phyloP scores from a whole-genome alignment of 2,113 vertebrate genomes.

The Columbina picui region DNA sequence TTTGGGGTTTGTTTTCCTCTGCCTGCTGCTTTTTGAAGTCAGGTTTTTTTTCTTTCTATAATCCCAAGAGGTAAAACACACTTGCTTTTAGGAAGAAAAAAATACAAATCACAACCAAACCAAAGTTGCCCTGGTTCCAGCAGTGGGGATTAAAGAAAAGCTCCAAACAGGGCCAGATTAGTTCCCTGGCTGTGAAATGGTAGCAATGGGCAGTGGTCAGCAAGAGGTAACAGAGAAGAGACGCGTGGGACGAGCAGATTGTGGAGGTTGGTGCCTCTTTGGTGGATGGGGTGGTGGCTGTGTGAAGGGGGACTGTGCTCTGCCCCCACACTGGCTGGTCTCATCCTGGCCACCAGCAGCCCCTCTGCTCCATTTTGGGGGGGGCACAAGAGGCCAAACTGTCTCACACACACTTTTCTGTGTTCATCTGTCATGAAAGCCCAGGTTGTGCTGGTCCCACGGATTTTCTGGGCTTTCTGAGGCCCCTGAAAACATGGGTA shows the following conservation, averaged over 20 bases:
- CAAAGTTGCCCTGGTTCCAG: neutral
- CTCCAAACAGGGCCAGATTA: neutral
- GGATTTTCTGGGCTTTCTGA: neutral
- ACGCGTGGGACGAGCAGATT: neutral
- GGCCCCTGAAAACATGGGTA: neutral
- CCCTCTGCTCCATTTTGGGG: neutral
- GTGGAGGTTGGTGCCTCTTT: neutral
- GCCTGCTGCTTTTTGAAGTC: neutral
- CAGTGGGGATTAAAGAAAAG: neutral
- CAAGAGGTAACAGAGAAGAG: neutral
- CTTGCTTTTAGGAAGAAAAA: neutral
- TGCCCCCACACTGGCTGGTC: fast-evolving
- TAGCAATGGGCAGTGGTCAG: neutral
- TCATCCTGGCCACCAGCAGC: neutral
- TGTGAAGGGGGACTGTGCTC: neutral
- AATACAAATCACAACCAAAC: neutral
- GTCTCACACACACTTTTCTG: fast-evolving
- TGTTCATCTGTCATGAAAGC: neutral
- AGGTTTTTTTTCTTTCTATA: neutral
- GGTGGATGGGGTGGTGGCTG: neutral
- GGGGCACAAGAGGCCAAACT: neutral
- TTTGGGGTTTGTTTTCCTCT: neutral
- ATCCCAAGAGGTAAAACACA: neutral
- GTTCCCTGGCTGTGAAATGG: neutral
- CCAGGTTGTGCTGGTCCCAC: neutral